These are phyloP conservation scores for Eristalis tenax DNA, from an alignment of 2,888 invertebrate genomes.

Conservation along the genomic window DNA sequence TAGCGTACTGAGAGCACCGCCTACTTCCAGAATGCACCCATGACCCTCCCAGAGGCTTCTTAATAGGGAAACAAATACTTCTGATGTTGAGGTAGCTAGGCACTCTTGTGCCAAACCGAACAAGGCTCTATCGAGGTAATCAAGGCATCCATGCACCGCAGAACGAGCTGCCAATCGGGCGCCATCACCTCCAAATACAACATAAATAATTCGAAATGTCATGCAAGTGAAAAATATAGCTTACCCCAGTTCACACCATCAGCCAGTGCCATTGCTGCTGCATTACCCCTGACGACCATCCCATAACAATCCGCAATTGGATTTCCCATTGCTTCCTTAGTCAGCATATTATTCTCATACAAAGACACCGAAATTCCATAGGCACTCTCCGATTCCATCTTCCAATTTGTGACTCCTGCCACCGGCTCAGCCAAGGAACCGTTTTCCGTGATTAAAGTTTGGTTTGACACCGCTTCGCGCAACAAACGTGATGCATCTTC, in stretches of 20 bases:
- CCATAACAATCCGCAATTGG: constrained; percentile 95
- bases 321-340: constrained; percentile 87
- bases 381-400: constrained; percentile 80
- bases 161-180: constrained; percentile 92
- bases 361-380: constrained; percentile 85
- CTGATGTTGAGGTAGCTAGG: constrained; percentile 83
- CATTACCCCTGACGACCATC: constrained; percentile 87
- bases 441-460: constrained; percentile 67
- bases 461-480: constrained; percentile 79
- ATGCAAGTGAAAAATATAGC: constrained; percentile 38
- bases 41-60: constrained; percentile 93
- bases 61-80: constrained; percentile 89
- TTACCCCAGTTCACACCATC: constrained; percentile 96
- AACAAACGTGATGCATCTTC: constrained; percentile 76
- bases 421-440: constrained; percentile 74
- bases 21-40: constrained; percentile 90
- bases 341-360: constrained; percentile 91
- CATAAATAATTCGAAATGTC: neutral
- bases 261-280: constrained; percentile 89
- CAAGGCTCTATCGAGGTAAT: constrained; percentile 89
- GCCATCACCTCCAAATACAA: constrained; percentile 84
- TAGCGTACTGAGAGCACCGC: constrained; percentile 91
- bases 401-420: constrained; percentile 81
- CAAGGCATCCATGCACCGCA: constrained; percentile 91
- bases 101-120: constrained; percentile 82